These are phyloP conservation scores for Haplotaxodon microlepis DNA, from an alignment of 2,113 vertebrate species.

Conservation along the genomic window DNA sequence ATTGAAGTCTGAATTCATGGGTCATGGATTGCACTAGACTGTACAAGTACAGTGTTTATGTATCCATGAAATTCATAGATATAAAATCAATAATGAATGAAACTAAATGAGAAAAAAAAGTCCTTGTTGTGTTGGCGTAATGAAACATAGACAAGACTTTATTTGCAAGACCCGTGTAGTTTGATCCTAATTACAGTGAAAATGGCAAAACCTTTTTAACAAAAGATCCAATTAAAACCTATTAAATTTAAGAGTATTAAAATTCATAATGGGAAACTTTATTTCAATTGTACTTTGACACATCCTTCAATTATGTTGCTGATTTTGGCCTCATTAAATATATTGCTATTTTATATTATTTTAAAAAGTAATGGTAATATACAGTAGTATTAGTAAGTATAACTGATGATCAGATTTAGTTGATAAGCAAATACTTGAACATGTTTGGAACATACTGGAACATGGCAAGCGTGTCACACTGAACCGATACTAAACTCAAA, in stretches of 20 bases:
- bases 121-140: background rate
- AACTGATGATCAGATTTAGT: background rate
- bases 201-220: background rate
- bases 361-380: background rate
- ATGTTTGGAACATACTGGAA: background rate
- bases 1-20: background rate
- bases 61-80: background rate
- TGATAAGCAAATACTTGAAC: background rate
- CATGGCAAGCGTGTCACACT: background rate
- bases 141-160: background rate
- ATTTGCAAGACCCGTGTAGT: background rate
- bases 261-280: background rate
- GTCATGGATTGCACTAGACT: background rate
- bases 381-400: background rate
- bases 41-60: background rate
- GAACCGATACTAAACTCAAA: background rate
- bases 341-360: background rate
- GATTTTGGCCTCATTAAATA: background rate
- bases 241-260: background rate
- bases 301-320: background rate
- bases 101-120: background rate
- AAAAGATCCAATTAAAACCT: background rate
- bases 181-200: background rate
- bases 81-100: background rate
- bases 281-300: background rate